Evolutionary conservation across 1,140 invertebrate species (phyloP).

Genomic region (Scaptomyza hsui): DNA sequence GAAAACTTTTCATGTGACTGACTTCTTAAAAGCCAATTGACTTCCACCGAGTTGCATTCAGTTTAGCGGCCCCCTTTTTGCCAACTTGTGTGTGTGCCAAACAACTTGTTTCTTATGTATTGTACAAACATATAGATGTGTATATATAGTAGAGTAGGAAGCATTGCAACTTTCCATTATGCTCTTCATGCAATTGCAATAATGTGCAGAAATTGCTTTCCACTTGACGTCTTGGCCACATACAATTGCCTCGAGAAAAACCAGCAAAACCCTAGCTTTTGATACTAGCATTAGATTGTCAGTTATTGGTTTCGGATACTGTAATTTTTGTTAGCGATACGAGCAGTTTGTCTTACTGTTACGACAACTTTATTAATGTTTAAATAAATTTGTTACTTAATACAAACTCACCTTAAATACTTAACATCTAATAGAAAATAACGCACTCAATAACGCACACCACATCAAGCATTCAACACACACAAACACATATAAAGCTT

Average conservation of each 20-base stretch:
- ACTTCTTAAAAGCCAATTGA: constrained; percentile 80
- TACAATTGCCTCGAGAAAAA: constrained; percentile 9
- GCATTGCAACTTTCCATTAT: constrained; percentile 65
- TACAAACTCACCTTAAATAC: not conserved
- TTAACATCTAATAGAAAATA: not conserved
- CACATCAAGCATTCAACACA: constrained; percentile 14
- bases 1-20: constrained; percentile 69
- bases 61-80: constrained; percentile 35
- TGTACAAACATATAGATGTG: not conserved
- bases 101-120: constrained; percentile 6
- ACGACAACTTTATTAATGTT: too few species aligned
- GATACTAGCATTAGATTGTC: constrained; percentile 7
- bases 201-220: constrained; percentile 71
- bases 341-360: too few species aligned
- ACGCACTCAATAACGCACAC: constrained; percentile 15
- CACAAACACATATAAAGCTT: constrained; percentile 34
- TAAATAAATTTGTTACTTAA: not conserved
- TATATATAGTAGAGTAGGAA: not conserved
- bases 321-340: constrained; percentile 22
- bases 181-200: constrained; percentile 65
- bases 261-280: constrained; percentile 1
- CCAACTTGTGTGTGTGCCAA: constrained; percentile 25
- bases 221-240: constrained; percentile 48
- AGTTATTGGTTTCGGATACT: constrained; percentile 22
- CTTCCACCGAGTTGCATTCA: constrained; percentile 49